Evolutionary conservation across 2,888 invertebrate genomes (phyloP), one percentile per base, ranked within the genome.

Genomic region (Hirudinaria manillensis): DNA sequence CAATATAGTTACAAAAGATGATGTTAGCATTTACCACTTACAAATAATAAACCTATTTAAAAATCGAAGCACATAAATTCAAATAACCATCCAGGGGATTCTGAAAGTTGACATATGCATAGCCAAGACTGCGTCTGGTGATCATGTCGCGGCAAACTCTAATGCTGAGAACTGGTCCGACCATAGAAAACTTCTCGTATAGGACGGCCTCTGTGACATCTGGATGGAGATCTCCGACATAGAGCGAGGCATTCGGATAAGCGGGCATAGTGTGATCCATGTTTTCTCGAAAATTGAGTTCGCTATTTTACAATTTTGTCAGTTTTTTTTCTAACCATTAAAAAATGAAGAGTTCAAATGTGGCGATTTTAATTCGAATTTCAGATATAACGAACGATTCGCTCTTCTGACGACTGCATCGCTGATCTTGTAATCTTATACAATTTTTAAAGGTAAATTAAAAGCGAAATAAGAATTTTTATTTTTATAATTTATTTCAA

Each of bases 41-140:
- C 1, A 16, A 45, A 10, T 45, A 16, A 7, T 45, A 45, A 10
- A 45, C 13, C 1, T 16, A 45, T 16, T 45, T 45, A 16, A 45
- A 45, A 45, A 45, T 45, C 3, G 45, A 10, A 45, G 10, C 45
- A 45, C 13, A 16, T 16, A 45, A 45, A 45, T 45, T 24, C 1
- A 72, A 76, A 90, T 91, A 88, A 98, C 98, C 99, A 89, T 99
- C 99, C 82, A 94, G 93, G 82, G 98, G 96, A 87, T 99, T 96
- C 87, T 99, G 98, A 87, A 99, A 99, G 88, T 99, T 99, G 82
- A 99, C 98, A 87, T 99, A 99, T 82, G 99, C 99, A 89, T 99
- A 99, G 80, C 99, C 99, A 81, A 99, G 89, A 77, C 99, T 99
- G 84, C 96, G 90, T 84, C 98, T 91, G 81, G 97, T 98, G 81